phyloP scores from a whole-genome alignment of 2,113 vertebrate species.

The Microcebus ravelobensis region DNA sequence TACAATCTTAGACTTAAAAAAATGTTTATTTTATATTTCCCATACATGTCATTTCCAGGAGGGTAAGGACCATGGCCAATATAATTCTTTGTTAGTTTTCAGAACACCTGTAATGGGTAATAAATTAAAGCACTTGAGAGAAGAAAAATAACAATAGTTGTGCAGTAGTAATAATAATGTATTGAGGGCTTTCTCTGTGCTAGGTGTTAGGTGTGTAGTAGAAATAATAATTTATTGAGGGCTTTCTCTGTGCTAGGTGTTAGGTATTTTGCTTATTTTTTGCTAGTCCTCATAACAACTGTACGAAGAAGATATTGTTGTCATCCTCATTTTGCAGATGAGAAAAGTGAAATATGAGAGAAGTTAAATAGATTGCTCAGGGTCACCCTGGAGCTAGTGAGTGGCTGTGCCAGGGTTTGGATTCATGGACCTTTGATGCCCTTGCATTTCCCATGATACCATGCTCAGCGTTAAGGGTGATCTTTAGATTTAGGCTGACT shows the following conservation, averaged over 20 bases:
- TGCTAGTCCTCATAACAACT: background rate
- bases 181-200: background rate
- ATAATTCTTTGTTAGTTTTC: constrained; percentile 17
- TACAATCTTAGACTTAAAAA: background rate
- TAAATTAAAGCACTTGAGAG: background rate
- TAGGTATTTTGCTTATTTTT: background rate
- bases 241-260: background rate
- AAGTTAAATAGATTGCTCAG: background rate
- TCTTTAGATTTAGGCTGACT: background rate
- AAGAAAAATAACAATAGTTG: background rate
- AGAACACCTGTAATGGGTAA: background rate
- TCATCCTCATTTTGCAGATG: background rate
- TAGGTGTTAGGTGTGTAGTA: background rate
- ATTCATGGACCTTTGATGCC: background rate
- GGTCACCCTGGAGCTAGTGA: background rate
- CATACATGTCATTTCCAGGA: background rate
- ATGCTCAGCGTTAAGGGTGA: background rate
- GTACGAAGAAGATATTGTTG: background rate
- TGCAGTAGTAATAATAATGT: background rate
- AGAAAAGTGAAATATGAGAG: background rate
- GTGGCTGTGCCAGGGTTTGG: background rate
- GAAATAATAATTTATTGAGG: background rate
- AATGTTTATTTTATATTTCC: background rate
- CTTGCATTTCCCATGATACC: background rate
- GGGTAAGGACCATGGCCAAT: background rate